Evolutionary conservation across 2,113 vertebrate genomes (phyloP).

Genomic region (Circaetus cinerascens): DNA sequence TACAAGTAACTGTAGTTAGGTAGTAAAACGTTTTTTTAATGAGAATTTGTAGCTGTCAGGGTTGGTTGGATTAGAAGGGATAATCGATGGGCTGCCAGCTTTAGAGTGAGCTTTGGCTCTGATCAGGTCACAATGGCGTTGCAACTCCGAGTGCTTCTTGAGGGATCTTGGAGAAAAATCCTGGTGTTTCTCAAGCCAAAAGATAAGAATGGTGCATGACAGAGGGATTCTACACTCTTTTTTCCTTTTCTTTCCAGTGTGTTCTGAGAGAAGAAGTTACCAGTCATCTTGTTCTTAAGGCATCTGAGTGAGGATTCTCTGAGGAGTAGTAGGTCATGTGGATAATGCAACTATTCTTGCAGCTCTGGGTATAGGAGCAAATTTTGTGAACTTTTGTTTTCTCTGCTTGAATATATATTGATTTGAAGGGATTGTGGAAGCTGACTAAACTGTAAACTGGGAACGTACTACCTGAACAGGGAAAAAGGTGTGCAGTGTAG

Average conservation of each 20-base stretch:
- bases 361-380: background rate
- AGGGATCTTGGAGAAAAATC: background rate
- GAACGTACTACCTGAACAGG: background rate
- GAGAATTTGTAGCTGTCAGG: slow-evolving; percentile 30
- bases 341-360: background rate
- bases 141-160: background rate
- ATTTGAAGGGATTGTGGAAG: background rate
- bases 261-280: background rate
- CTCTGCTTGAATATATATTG: background rate
- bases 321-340: background rate
- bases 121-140: background rate
- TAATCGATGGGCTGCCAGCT: background rate
- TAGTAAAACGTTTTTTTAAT: slow-evolving; percentile 1
- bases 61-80: slow-evolving; percentile 5
- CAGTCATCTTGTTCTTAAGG: background rate
- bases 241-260: background rate
- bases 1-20: background rate
- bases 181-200: background rate
- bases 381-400: background rate
- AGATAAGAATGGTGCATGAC: background rate
- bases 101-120: background rate
- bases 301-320: background rate
- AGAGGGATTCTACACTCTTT: background rate
- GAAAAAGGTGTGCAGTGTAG: background rate
- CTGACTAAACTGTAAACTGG: background rate